Conservation (phyloP, 2,888 invertebrate genomes). For the Acanthosepion esculentum region DNA sequence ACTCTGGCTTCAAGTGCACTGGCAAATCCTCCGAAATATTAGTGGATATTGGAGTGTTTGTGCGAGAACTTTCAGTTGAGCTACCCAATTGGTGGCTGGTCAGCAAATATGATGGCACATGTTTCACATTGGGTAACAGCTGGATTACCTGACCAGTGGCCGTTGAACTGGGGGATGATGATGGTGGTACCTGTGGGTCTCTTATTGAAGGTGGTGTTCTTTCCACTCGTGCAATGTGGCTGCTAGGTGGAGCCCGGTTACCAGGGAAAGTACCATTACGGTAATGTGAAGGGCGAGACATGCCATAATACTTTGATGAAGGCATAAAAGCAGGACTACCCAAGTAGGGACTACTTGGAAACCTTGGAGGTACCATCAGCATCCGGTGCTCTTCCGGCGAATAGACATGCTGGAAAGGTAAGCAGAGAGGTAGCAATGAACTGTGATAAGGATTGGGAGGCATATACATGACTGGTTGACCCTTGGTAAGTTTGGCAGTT, state of each 20-base stretch:
- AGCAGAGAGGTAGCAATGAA: conserved; percentile 25
- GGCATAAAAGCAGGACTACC: conserved; percentile 8
- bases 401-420: conserved; percentile 8
- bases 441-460: conserved; percentile 47
- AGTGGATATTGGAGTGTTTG: conserved; percentile 39
- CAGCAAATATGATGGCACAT: conserved; percentile 65
- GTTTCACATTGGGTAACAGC: conserved; percentile 69
- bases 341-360: conserved; percentile 35
- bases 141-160: conserved; percentile 62
- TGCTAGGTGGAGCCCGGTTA: background rate
- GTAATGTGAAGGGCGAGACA: background rate
- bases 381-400: conserved; percentile 45
- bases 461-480: conserved; percentile 53
- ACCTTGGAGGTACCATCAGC: conserved; percentile 41
- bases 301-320: conserved; percentile 15
- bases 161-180: conserved; percentile 56
- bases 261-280: background rate
- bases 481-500: conserved; percentile 35
- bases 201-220: background rate
- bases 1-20: background rate
- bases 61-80: conserved; percentile 38
- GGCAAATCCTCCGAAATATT: conserved; percentile 36
- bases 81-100: conserved; percentile 52
- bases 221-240: background rate
- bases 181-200: conserved; percentile 51